A percentile compares a stretch with the other conserved stretches of the same genome.
These are phyloP conservation scores for Sminthopsis crassicaudata DNA, from an alignment of 2,113 vertebrate species.

Conservation along the genomic window DNA sequence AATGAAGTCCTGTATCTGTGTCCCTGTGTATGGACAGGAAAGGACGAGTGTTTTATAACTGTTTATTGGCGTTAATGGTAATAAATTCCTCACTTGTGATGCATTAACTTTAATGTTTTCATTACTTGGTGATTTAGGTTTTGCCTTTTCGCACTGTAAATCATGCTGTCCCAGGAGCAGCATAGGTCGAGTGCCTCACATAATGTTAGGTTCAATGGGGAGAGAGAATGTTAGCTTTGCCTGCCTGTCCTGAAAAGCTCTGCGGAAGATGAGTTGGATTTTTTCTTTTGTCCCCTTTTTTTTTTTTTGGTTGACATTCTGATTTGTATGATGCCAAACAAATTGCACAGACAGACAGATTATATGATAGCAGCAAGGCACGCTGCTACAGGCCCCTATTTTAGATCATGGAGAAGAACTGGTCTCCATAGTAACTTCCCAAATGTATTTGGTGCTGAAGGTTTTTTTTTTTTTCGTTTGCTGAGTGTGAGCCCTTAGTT, in stretches of 20 bases:
- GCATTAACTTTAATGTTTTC: constrained; percentile 86
- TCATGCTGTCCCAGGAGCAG: constrained; percentile 78
- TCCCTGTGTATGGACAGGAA: constrained; percentile 84
- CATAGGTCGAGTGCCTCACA: constrained; percentile 77
- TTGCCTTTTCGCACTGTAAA: constrained; percentile 83
- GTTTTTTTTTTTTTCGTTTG: constrained; percentile 60
- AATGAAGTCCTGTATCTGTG: constrained; percentile 82
- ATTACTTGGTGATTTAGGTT: constrained; percentile 85
- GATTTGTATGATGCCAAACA: constrained; percentile 35
- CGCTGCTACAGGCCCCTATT: constrained; percentile 6
- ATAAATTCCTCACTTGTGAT: constrained; percentile 86
- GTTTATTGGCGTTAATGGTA: constrained; percentile 86
- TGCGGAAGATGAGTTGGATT: constrained; percentile 44
- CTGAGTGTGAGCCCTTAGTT: constrained; percentile 81
- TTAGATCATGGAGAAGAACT: constrained; percentile 18
- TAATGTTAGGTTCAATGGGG: constrained; percentile 73
- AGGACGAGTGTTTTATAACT: constrained; percentile 86
- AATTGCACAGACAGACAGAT: constrained; percentile 43
- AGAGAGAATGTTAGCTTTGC: constrained; percentile 59
- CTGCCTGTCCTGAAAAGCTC: constrained; percentile 23
- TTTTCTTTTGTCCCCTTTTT: constrained; percentile 6
- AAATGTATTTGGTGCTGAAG: constrained; percentile 70
- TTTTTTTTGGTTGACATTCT: neutral
- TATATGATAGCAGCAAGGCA: neutral
- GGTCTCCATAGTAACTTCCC: constrained; percentile 78